These are phyloP conservation scores for Hapalemur alaotrensis DNA, from an alignment of 2,797 vertebrate genomes.

Conservation along the genomic window DNA sequence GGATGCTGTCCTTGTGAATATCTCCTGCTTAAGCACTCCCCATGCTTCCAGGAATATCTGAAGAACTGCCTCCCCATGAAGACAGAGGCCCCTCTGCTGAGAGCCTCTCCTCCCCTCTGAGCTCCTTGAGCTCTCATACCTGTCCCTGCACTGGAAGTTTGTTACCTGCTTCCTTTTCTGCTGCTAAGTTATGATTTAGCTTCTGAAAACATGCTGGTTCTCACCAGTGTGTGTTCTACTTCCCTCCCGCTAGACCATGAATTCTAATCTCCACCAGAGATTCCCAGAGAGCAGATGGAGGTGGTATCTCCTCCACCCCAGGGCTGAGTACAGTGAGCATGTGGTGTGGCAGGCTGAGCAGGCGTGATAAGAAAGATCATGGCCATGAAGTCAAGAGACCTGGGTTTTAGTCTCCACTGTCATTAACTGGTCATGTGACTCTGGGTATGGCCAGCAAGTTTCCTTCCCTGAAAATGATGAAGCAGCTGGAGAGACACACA, in stretches of 20 bases:
- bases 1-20: neutral
- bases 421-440: neutral
- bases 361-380: fast-evolving
- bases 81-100: neutral
- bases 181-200: neutral
- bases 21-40: neutral
- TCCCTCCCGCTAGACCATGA: neutral
- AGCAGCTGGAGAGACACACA: neutral
- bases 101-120: neutral
- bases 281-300: neutral
- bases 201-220: neutral
- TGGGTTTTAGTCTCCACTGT: neutral
- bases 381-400: neutral
- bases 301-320: neutral
- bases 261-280: neutral
- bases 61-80: neutral
- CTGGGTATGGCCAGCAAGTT: fast-evolving
- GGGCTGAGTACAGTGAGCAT: neutral
- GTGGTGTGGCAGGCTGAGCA: neutral
- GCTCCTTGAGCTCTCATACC: neutral
- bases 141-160: neutral
- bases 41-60: neutral
- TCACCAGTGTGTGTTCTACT: neutral
- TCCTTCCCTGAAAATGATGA: neutral
- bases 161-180: neutral